phyloP scores from a whole-genome alignment of 2,113 vertebrate species.

The Leptodactylus fuscus region DNA sequence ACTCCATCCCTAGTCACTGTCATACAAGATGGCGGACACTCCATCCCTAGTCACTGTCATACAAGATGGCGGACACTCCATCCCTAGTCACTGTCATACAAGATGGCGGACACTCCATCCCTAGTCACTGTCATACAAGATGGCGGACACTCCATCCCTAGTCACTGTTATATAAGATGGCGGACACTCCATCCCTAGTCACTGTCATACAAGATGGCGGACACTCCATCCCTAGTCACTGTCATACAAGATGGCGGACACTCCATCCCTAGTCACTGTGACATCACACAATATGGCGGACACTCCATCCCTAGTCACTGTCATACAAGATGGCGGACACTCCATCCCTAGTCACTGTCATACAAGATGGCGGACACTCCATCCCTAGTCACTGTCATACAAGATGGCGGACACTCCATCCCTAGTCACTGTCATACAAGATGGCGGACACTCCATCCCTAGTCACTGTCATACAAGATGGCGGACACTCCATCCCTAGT shows the following conservation, averaged over 20 bases:
- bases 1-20: neutral
- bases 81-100: too few relatives aligned
- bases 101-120: neutral
- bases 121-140: neutral
- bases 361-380: too few relatives aligned
- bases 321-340: too few relatives aligned
- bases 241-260: too few relatives aligned
- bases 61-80: neutral
- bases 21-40: neutral
- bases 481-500: neutral
- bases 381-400: too few relatives aligned
- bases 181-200: neutral
- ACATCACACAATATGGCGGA: too few relatives aligned
- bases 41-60: neutral
- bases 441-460: too few relatives aligned
- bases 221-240: neutral
- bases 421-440: too few relatives aligned
- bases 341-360: too few relatives aligned
- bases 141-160: neutral
- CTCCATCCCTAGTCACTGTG: too few relatives aligned
- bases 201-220: neutral
- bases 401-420: too few relatives aligned
- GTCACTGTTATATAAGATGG: neutral
- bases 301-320: too few relatives aligned
- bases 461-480: neutral